Conservation (phyloP, 2,797 vertebrate species). For the Gymnoscopelus braueri region DNA sequence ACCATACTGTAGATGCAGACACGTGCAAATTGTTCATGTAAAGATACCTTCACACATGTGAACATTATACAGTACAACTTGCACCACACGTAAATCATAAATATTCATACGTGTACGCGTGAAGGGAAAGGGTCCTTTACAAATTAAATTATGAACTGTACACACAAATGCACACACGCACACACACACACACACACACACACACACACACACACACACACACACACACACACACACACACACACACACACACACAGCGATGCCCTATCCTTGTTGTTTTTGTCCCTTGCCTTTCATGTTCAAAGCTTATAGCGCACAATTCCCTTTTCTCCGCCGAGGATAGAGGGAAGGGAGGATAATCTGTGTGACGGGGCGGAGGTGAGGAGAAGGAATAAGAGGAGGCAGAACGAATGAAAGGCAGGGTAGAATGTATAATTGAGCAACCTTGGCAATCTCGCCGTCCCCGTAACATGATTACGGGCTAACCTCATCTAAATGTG, state of each 20-base stretch:
- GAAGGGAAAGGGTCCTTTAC: too few relatives aligned
- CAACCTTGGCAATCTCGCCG: constrained; percentile 71
- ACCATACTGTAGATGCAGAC: too few relatives aligned
- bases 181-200: constrained; percentile 29
- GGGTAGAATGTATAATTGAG: constrained; percentile 77
- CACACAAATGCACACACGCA: constrained; percentile 15
- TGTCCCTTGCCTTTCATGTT: constrained; percentile 79
- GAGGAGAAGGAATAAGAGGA: constrained; percentile 72
- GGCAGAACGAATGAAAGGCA: constrained; percentile 76
- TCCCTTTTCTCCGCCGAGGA: constrained; percentile 67
- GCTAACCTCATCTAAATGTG: constrained; percentile 79
- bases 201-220: constrained; percentile 53
- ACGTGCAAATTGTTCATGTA: too few relatives aligned
- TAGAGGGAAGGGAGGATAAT: constrained; percentile 70
- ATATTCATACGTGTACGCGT: too few relatives aligned
- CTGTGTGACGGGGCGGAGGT: constrained; percentile 74
- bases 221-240: constrained; percentile 28
- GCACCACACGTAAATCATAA: too few relatives aligned
- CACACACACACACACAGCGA: constrained; percentile 52
- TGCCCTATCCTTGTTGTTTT: constrained; percentile 75
- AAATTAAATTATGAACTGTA: background rate
- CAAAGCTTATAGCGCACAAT: constrained; percentile 76
- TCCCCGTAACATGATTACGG: constrained; percentile 75
- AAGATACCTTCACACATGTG: too few relatives aligned
- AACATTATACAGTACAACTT: too few relatives aligned